phyloP scores from a whole-genome alignment of 2,888 invertebrate genomes.

The Nomada lathburiana region DNA sequence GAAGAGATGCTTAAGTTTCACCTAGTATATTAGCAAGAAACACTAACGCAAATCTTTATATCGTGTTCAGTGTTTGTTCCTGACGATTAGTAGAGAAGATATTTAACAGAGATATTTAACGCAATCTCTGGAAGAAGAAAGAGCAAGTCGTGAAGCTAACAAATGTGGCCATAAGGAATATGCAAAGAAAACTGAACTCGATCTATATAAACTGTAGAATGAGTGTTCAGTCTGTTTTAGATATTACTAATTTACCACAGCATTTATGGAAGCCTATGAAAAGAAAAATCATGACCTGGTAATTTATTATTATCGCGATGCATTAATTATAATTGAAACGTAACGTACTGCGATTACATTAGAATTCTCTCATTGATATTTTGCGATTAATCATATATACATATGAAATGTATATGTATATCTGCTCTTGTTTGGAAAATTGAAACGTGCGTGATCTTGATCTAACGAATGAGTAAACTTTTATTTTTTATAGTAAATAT shows the following conservation, averaged over 20 bases:
- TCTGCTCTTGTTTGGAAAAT: slow-evolving; percentile 1
- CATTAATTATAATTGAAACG: slow-evolving; percentile 51
- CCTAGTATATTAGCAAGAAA: neutral
- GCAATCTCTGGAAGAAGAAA: neutral
- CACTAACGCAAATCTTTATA: neutral
- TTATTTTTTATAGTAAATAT: slow-evolving; percentile 17
- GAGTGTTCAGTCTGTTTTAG: slow-evolving; percentile 41
- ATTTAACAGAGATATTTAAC: slow-evolving; percentile 19
- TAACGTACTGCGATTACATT: neutral
- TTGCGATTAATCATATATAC: slow-evolving; percentile 8
- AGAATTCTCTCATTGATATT: neutral
- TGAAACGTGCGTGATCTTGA: slow-evolving; percentile 13
- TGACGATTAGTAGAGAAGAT: neutral
- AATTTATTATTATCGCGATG: slow-evolving; percentile 47
- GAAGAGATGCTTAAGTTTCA: slow-evolving; percentile 1
- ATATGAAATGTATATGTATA: neutral
- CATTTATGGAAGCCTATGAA: slow-evolving; percentile 8
- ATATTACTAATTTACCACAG: neutral
- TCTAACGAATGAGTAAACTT: slow-evolving; percentile 5
- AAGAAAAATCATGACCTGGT: slow-evolving; percentile 25
- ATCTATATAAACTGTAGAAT: slow-evolving; percentile 44
- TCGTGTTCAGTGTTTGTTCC: slow-evolving; percentile 4
- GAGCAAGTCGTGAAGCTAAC: slow-evolving; percentile 6
- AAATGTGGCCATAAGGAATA: neutral
- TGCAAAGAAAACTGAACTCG: slow-evolving; percentile 39